Percentiles rank a stretch among this genome's conserved stretches.
Conservation (phyloP, 1,140 invertebrate species). For the Lithobius niger region DNA sequence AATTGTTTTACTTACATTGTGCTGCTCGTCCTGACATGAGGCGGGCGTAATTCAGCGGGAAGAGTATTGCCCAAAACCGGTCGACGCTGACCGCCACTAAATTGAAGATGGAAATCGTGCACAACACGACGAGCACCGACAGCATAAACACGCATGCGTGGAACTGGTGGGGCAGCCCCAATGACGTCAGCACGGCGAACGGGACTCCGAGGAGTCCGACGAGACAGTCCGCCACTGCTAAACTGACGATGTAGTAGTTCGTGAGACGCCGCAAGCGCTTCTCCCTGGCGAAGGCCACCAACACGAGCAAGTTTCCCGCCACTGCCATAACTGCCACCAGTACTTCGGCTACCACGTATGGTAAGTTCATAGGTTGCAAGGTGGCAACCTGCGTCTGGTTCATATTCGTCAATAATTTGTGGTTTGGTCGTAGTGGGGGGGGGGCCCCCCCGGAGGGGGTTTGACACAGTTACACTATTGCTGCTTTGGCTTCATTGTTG, state of each 20-base stretch:
- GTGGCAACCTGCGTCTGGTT: too few species aligned
- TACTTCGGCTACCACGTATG: constrained; percentile 62
- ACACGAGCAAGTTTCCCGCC: constrained; percentile 69
- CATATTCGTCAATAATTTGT: too few species aligned
- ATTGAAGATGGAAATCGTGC: constrained; percentile 82
- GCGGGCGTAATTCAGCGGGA: constrained; percentile 76
- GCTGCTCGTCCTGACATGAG: constrained; percentile 70
- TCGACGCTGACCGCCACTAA: constrained; percentile 79
- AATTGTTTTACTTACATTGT: constrained; percentile 48
- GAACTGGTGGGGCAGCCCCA: constrained; percentile 59
- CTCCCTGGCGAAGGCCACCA: constrained; percentile 64
- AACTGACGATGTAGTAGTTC: constrained; percentile 80
- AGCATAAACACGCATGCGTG: constrained; percentile 75
- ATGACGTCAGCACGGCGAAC: constrained; percentile 61
- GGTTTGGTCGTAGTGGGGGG: too few species aligned
- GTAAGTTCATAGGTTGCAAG: too few species aligned
- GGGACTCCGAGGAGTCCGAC: constrained; percentile 53
- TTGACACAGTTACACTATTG: too few species aligned
- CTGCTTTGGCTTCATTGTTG: too few species aligned
- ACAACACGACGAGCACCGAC: constrained; percentile 69
- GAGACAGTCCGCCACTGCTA: constrained; percentile 71
- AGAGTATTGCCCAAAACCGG: constrained; percentile 79
- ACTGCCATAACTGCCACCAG: constrained; percentile 65
- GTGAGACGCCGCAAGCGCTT: constrained; percentile 59
- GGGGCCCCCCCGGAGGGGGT: too few species aligned